These are phyloP conservation scores for Macrotrachela quadricornifera DNA, from an alignment of 1,140 invertebrate species.

Conservation along the genomic window DNA sequence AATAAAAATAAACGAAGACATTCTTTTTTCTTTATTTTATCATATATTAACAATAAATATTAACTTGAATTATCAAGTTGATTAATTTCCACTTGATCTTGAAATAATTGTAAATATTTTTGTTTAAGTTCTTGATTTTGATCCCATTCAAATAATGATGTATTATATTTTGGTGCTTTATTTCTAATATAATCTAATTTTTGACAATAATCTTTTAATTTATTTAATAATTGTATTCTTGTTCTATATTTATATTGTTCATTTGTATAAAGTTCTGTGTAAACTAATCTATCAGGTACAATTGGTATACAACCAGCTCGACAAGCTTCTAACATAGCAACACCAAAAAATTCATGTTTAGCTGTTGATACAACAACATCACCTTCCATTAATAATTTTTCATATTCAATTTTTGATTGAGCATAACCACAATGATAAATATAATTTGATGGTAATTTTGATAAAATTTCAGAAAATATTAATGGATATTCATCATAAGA, in stretches of 20 bases:
- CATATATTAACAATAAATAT: too few relatives aligned
- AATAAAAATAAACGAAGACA: too few relatives aligned
- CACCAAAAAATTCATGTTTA: constrained; percentile 52
- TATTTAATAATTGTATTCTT: constrained; percentile 34
- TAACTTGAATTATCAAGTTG: too few relatives aligned
- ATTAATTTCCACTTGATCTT: too few relatives aligned
- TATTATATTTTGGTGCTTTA: too few relatives aligned
- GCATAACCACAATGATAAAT: constrained; percentile 42
- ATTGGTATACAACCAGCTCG: constrained; percentile 45
- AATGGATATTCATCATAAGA: constrained; percentile 12
- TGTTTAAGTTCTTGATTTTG: too few relatives aligned
- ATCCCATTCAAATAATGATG: too few relatives aligned
- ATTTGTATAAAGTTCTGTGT: constrained; percentile 49
- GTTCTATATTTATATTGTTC: constrained; percentile 39
- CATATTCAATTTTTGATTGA: constrained; percentile 37
- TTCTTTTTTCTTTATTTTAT: too few relatives aligned
- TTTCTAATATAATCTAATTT: neutral
- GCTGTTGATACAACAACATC: constrained; percentile 51
- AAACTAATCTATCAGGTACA: constrained; percentile 44
- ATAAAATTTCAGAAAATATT: constrained; percentile 21
- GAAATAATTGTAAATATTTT: too few relatives aligned
- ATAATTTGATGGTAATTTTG: constrained; percentile 31
- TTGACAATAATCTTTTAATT: constrained; percentile 27
- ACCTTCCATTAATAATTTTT: constrained; percentile 32
- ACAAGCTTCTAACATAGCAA: constrained; percentile 48